Conservation (phyloP, 2,797 vertebrate species). For the Phoebastria nigripes region DNA sequence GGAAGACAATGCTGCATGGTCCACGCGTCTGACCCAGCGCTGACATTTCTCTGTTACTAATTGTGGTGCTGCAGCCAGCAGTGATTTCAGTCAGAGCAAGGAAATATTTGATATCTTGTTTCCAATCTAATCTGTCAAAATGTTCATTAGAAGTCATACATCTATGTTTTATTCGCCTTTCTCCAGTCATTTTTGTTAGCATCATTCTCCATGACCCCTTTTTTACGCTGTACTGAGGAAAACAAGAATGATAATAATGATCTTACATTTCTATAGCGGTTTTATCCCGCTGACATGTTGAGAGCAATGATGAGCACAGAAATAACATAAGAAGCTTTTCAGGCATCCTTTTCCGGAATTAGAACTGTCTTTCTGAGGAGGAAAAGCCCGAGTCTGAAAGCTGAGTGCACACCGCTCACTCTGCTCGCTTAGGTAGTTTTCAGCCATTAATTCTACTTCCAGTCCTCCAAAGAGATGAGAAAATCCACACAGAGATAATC, state of each 20-base stretch:
- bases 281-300: conserved; percentile 51
- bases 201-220: conserved; percentile 13
- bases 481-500: background rate
- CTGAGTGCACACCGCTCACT: background rate
- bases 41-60: background rate
- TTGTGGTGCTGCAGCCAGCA: background rate
- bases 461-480: background rate
- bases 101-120: background rate
- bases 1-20: background rate
- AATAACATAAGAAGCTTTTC: conserved; percentile 37
- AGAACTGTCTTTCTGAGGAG: background rate
- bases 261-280: background rate
- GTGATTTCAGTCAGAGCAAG: background rate
- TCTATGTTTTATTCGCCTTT: background rate
- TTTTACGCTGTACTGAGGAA: conserved; percentile 1
- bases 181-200: background rate
- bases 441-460: background rate
- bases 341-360: conserved; percentile 2
- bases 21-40: fast-evolving
- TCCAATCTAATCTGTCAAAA: background rate
- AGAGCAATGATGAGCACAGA: conserved; percentile 32
- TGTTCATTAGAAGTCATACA: background rate
- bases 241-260: conserved; percentile 47
- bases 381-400: background rate
- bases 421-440: background rate